phyloP scores from a whole-genome alignment of 2,113 vertebrate species.

The Indicator maculatus region DNA sequence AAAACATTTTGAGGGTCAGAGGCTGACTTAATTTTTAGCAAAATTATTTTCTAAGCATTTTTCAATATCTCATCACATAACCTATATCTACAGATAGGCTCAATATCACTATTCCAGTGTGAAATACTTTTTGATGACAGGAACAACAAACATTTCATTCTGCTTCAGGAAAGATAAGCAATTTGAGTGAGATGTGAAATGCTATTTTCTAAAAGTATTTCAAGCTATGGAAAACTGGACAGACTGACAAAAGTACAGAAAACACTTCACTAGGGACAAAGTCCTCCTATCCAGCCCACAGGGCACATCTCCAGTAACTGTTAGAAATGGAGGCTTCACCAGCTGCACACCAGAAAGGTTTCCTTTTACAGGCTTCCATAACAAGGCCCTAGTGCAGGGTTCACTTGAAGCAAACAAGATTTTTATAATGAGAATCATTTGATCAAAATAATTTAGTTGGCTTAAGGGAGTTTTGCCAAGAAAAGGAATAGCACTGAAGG shows the following conservation, averaged over 20 bases:
- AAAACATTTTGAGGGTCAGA: background rate
- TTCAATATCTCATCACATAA: background rate
- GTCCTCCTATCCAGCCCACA: slow-evolving; percentile 4
- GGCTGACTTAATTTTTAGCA: slow-evolving; percentile 43
- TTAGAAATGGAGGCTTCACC: slow-evolving; percentile 36
- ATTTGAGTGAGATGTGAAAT: slow-evolving; percentile 49
- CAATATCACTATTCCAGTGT: background rate
- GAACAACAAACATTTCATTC: slow-evolving; percentile 40
- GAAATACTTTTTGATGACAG: slow-evolving; percentile 56
- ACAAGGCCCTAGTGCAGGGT: background rate
- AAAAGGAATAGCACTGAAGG: background rate
- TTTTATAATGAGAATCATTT: background rate
- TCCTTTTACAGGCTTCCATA: background rate
- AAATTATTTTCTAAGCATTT: slow-evolving; percentile 40
- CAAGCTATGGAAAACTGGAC: slow-evolving; percentile 15
- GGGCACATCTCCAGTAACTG: slow-evolving; percentile 19
- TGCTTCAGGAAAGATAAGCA: slow-evolving; percentile 61
- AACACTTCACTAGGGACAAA: slow-evolving; percentile 30
- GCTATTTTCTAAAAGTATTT: slow-evolving; percentile 53
- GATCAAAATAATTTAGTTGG: background rate
- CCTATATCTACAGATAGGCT: slow-evolving; percentile 25
- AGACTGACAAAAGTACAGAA: slow-evolving; percentile 51
- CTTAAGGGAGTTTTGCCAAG: background rate
- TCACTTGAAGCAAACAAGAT: background rate
- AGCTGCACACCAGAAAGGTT: slow-evolving; percentile 1